phyloP scores from a whole-genome alignment of 2,888 invertebrate species.

The Rhynchonema sp. region DNA sequence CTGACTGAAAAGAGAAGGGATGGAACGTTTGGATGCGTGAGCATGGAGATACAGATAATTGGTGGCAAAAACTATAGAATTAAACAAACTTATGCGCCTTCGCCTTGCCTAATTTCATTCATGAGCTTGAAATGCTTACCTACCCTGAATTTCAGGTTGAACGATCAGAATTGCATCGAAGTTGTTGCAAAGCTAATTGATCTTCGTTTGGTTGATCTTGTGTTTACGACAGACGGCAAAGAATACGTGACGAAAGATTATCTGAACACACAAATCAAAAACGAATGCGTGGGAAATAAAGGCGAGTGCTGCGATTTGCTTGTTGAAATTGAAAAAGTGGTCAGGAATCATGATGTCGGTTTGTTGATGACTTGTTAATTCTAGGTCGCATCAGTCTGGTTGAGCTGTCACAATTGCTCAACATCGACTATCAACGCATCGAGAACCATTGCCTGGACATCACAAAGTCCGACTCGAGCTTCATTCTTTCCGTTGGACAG shows the following conservation, averaged over 20 bases:
- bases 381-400: constrained; percentile 70
- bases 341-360: too few species aligned
- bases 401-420: constrained; percentile 64
- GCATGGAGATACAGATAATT: too few species aligned
- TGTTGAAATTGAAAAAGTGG: too few species aligned
- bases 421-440: constrained; percentile 66
- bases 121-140: too few species aligned
- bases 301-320: too few species aligned
- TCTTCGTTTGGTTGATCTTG: constrained; percentile 62
- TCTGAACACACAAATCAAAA: constrained; percentile 64
- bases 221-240: constrained; percentile 87
- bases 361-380: background rate
- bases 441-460: constrained; percentile 49
- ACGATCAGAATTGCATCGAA: constrained; percentile 90
- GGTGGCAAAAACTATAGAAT: too few species aligned
- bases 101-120: too few species aligned
- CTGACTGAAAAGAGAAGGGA: too few species aligned
- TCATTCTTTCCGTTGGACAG: constrained; percentile 64
- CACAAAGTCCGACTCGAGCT: constrained; percentile 42
- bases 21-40: too few species aligned
- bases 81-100: too few species aligned
- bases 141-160: constrained; percentile 46
- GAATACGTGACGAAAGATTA: constrained; percentile 85
- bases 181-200: constrained; percentile 70
- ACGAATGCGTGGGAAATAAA: constrained; percentile 67